Evolutionary conservation across 2,888 invertebrate genomes (phyloP).

Genomic region (Torymus aiolomorphi): DNA sequence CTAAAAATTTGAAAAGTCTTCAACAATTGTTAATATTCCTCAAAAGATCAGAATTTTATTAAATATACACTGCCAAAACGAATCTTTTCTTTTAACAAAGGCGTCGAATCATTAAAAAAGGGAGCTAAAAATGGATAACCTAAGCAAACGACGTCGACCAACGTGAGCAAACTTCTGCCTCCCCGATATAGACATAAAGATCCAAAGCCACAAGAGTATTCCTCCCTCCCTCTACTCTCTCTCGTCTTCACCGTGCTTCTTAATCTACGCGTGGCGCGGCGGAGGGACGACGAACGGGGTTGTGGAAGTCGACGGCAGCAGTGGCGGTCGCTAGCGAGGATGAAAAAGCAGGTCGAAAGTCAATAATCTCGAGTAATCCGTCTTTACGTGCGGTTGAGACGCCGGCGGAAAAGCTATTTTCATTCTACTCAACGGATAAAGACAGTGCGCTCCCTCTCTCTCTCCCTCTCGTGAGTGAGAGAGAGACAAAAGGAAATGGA

Average conservation of each 20-base stretch:
- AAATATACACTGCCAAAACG: too few species aligned
- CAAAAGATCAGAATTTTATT: too few species aligned
- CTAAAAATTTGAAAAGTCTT: too few species aligned
- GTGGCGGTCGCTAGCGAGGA: conserved; percentile 22
- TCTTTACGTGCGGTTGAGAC: conserved; percentile 61
- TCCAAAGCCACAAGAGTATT: conserved; percentile 2
- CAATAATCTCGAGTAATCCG: conserved; percentile 68
- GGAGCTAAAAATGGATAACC: neutral
- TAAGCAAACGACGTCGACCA: conserved; percentile 4
- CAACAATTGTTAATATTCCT: too few species aligned
- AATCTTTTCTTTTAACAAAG: neutral
- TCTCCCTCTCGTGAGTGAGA: neutral
- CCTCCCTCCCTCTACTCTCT: neutral
- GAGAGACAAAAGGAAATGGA: conserved; percentile 29
- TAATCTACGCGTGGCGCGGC: conserved; percentile 27
- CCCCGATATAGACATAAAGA: conserved; percentile 30
- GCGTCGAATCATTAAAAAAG: neutral
- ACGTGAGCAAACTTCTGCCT: conserved; percentile 21
- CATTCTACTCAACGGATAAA: conserved; percentile 61
- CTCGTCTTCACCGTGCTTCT: conserved; percentile 2
- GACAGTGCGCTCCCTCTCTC: neutral
- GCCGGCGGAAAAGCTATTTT: conserved; percentile 64
- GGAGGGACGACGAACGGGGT: too few species aligned
- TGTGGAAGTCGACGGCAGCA: neutral
- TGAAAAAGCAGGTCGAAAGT: conserved; percentile 63